Conservation (phyloP, 2,888 invertebrate species). For the Eristalinus sepulchralis region DNA sequence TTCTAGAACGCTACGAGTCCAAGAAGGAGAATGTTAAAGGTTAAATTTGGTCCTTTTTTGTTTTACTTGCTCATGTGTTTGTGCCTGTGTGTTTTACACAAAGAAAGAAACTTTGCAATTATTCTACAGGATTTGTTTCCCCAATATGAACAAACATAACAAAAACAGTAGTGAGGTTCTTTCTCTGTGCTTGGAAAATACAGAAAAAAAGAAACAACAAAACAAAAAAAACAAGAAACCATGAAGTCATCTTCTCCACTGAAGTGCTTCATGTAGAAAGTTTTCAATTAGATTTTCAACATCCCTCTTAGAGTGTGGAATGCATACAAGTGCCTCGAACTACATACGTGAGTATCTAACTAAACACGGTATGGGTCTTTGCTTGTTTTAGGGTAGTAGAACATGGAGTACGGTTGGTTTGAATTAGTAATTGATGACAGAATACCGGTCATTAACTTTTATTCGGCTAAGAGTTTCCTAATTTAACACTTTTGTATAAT, state of each 20-base stretch:
- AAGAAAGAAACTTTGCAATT: constrained; percentile 59
- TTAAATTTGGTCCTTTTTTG: constrained; percentile 38
- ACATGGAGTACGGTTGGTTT: constrained; percentile 31
- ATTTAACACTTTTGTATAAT: neutral
- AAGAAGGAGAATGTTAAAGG: constrained; percentile 51
- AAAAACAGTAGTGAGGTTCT: constrained; percentile 47
- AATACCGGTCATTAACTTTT: constrained; percentile 64
- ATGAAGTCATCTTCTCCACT: constrained; percentile 29
- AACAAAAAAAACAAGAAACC: constrained; percentile 4
- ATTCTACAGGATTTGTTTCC: constrained; percentile 65
- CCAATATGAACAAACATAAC: constrained; percentile 58
- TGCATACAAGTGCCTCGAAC: constrained; percentile 41
- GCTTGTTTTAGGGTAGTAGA: constrained; percentile 10
- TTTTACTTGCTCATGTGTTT: constrained; percentile 42
- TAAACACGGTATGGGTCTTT: neutral
- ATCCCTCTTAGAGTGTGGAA: constrained; percentile 50
- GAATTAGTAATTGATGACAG: constrained; percentile 56
- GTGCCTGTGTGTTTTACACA: constrained; percentile 55
- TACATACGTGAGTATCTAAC: neutral
- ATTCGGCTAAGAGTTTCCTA: constrained; percentile 29
- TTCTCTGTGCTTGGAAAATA: neutral
- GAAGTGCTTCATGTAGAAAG: constrained; percentile 58
- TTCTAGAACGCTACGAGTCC: constrained; percentile 12
- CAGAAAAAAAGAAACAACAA: constrained; percentile 6
- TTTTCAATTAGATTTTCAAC: constrained; percentile 69